A percentile compares a stretch with the other conserved stretches of the same genome.
These are phyloP conservation scores for Tachysurus vachellii DNA, from an alignment of 2,113 vertebrate species.

Conservation along the genomic window DNA sequence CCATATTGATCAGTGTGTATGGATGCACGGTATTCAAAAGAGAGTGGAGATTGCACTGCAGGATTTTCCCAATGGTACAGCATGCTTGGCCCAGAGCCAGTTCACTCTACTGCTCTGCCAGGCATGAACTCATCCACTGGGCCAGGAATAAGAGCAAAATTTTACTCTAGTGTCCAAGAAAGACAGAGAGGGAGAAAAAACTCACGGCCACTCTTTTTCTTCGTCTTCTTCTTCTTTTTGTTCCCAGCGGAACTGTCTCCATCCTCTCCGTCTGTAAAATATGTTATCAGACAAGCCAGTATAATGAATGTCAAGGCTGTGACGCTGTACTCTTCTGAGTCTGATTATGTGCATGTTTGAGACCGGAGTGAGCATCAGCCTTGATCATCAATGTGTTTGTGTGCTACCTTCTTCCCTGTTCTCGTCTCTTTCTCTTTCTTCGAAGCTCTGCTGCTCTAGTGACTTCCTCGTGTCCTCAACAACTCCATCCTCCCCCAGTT, in stretches of 20 bases:
- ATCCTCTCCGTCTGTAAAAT: constrained; percentile 69
- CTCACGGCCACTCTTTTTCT: constrained; percentile 74
- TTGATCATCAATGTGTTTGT: background rate
- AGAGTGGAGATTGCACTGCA: constrained; percentile 41
- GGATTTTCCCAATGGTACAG: constrained; percentile 41
- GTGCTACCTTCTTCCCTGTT: constrained; percentile 84
- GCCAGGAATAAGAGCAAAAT: constrained; percentile 7
- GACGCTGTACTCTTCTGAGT: background rate
- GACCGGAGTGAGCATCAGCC: background rate
- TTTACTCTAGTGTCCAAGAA: constrained; percentile 4
- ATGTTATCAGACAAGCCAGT: background rate
- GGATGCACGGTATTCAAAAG: background rate
- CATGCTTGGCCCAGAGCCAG: constrained; percentile 17
- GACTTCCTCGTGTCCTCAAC: constrained; percentile 78
- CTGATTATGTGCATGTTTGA: no score
- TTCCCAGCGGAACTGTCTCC: constrained; percentile 66
- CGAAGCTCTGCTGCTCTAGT: constrained; percentile 84
- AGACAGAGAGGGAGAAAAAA: background rate
- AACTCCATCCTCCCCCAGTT: constrained; percentile 79
- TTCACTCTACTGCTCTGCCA: constrained; percentile 27
- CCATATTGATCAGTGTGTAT: background rate
- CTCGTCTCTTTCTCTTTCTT: constrained; percentile 88
- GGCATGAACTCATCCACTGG: constrained; percentile 3
- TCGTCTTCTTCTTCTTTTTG: constrained; percentile 73
- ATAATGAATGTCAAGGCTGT: background rate